These are phyloP conservation scores for Malacoraja senta DNA, from an alignment of 2,797 vertebrate species.

Conservation along the genomic window DNA sequence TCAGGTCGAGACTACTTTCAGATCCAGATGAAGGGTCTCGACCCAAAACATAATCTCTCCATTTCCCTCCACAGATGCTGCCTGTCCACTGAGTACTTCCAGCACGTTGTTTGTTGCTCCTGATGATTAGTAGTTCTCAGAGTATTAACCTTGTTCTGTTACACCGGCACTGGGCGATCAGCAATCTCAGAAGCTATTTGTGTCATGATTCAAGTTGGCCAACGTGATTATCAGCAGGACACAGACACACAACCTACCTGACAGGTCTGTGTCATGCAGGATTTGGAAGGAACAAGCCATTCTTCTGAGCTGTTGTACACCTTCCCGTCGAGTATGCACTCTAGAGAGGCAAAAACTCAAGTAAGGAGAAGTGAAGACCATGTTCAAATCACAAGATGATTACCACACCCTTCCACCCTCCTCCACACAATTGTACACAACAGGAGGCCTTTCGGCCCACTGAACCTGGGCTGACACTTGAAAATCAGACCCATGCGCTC, in stretches of 20 bases:
- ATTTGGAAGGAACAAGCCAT: constrained; percentile 73
- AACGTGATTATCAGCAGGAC: not conserved
- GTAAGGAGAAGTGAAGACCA: not conserved
- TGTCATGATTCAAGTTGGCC: too few relatives aligned
- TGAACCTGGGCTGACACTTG: not conserved
- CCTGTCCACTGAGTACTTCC: too few relatives aligned
- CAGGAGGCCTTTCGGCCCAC: not conserved
- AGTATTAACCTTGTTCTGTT: too few relatives aligned
- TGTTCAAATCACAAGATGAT: not conserved
- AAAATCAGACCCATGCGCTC: not conserved
- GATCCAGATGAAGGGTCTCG: too few relatives aligned
- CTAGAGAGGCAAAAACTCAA: constrained; percentile 49
- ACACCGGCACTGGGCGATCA: too few relatives aligned
- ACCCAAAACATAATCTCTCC: too few relatives aligned
- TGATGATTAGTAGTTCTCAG: too few relatives aligned
- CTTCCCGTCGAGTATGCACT: constrained; percentile 74
- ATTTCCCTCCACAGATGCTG: too few relatives aligned
- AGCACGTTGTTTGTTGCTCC: too few relatives aligned
- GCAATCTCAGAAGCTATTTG: too few relatives aligned
- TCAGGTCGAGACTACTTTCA: too few relatives aligned
- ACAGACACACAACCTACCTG: constrained; percentile 65
- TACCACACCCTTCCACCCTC: not conserved
- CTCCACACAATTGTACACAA: not conserved
- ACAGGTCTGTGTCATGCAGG: constrained; percentile 74
- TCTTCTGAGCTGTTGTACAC: constrained; percentile 82